Percentiles rank a stretch among this genome's conserved stretches.
Conservation (phyloP, 1,140 invertebrate genomes). For the Delia radicum region DNA sequence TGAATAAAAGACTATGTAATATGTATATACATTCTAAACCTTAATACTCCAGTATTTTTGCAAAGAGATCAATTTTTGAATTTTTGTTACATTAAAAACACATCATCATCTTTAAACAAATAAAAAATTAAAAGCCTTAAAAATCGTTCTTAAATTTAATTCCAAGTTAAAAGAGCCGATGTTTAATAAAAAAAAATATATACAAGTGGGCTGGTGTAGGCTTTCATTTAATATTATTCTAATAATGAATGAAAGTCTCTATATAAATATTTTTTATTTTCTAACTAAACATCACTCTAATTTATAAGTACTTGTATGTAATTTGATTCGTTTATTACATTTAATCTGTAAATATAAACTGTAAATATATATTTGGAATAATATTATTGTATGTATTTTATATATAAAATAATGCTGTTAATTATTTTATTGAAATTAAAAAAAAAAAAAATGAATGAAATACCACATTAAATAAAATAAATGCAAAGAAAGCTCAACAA, state of each 20-base stretch:
- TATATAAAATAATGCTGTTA: background rate
- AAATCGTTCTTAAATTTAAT: background rate
- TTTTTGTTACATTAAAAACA: conserved; percentile 19
- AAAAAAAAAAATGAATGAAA: too few species aligned
- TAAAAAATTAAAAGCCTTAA: background rate
- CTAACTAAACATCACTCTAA: background rate
- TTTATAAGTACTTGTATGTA: too few species aligned
- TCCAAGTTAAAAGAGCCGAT: background rate
- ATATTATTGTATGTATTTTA: background rate
- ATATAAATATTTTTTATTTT: background rate
- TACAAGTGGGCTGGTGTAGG: conserved; percentile 46
- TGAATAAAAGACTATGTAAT: background rate
- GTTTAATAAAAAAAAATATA: background rate
- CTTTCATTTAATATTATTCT: conserved; percentile 31
- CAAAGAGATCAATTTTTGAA: conserved; percentile 29
- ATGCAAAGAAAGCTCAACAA: too few species aligned
- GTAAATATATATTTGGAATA: too few species aligned
- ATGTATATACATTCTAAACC: background rate
- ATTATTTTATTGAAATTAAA: background rate
- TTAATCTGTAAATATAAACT: too few species aligned
- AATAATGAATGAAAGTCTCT: background rate
- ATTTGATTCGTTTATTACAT: background rate
- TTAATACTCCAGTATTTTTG: background rate
- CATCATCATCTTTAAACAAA: background rate
- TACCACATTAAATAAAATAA: background rate